phyloP scores from a whole-genome alignment of 1,140 invertebrate genomes.

The Halesus radiatus region DNA sequence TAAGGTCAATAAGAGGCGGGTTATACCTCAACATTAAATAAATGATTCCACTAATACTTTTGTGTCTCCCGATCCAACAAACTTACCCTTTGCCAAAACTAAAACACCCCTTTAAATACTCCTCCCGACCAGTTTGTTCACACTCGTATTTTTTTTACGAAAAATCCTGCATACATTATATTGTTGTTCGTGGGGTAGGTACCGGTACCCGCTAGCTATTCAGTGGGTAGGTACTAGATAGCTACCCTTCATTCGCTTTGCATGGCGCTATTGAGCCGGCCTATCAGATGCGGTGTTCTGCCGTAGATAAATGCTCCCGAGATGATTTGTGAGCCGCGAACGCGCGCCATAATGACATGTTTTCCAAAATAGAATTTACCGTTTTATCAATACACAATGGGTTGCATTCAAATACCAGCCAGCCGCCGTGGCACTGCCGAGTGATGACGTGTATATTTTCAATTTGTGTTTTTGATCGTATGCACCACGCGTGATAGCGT shows the following conservation, averaged over 20 bases:
- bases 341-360: slow-evolving; percentile 58
- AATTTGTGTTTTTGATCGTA: slow-evolving; percentile 57
- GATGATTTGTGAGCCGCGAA: slow-evolving; percentile 56
- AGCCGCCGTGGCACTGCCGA: slow-evolving; percentile 21
- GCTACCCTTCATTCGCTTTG: slow-evolving; percentile 17
- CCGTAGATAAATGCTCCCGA: slow-evolving; percentile 54
- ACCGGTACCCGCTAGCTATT: neutral
- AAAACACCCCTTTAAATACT: too few relatives aligned
- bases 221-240: neutral
- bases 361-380: slow-evolving; percentile 58
- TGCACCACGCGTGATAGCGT: slow-evolving; percentile 45
- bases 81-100: too few relatives aligned
- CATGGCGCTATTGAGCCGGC: slow-evolving; percentile 18
- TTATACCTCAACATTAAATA: too few relatives aligned
- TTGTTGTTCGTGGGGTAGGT: neutral
- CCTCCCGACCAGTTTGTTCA: slow-evolving; percentile 29
- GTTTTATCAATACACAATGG: slow-evolving; percentile 57
- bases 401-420: slow-evolving; percentile 48
- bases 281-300: slow-evolving; percentile 46
- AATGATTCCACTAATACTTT: too few relatives aligned
- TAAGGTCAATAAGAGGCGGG: too few relatives aligned
- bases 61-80: too few relatives aligned
- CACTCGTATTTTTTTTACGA: neutral
- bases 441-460: slow-evolving; percentile 56
- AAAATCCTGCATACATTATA: neutral